Base-by-base conservation (phyloP, 1,140 invertebrate genomes). In the Drosophila auraria region DNA sequence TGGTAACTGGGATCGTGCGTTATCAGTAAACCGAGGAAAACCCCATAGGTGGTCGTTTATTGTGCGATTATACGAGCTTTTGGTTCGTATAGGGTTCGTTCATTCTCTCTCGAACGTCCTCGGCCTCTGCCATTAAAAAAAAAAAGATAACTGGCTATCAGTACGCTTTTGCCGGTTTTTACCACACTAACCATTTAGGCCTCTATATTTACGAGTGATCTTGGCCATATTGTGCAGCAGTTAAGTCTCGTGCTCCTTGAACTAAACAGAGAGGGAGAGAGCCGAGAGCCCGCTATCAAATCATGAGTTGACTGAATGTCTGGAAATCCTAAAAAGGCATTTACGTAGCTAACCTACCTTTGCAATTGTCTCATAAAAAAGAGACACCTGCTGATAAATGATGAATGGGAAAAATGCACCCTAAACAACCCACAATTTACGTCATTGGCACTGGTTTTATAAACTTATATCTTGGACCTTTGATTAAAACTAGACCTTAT, bases 41-140 rank as follows among this genome's bases (percentile, higher is more conserved):
- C 73, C 84, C 73, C 78, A 82, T 80, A 70, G 80, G 83, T 83
- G 69, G 83, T 84, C 84, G 83, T 77, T 84, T 81, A 79, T 89
- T 72, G 83, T 84, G 66, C 62, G 68, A 78, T 86, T 66, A 69
- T 64, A 63, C 42, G 63, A 63, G 58, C 33, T 23, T 36, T 36
- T 20, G 15, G 47, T 40, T 50, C 51, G 49, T 30, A 6, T 30
- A 6, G 5, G 27, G 27, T 17, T 36, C 27, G 62, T 54, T 47
- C 36, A 11, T 36, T 20, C 38, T 20, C 38, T 15, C 7, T 25
- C 12, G 12, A 20, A 69, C 65, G 65, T 68, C 57, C 60, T 51
- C 47, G 45, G 3, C 53, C 51, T 33, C 50, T 49, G 36, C 33
- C 65, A 70, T 40, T 57, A 38, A 38, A 70, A 40, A 53, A 72